A percentile compares a stretch with the other conserved stretches of the same genome.
These are phyloP conservation scores for Semaprochilodus insignis DNA, from an alignment of 2,797 vertebrate genomes.

Conservation along the genomic window DNA sequence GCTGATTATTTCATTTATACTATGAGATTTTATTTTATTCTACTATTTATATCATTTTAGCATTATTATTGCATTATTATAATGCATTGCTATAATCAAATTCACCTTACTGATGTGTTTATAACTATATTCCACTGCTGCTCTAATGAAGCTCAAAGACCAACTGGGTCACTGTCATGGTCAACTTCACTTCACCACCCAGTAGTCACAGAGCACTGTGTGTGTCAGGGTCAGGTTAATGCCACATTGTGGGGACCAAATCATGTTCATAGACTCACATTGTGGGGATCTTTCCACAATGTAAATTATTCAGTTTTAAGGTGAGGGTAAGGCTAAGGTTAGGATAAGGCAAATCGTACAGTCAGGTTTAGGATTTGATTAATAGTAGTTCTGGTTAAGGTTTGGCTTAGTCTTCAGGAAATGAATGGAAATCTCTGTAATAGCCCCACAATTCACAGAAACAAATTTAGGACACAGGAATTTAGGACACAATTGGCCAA, in stretches of 20 bases:
- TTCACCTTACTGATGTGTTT: not conserved
- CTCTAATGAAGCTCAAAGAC: not conserved
- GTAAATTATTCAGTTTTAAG: too few species aligned
- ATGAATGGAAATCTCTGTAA: too few species aligned
- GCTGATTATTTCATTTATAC: too few species aligned
- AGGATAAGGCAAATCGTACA: too few species aligned
- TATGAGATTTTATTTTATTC: not conserved
- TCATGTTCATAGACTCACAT: too few species aligned
- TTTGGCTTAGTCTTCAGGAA: too few species aligned
- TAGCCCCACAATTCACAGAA: too few species aligned
- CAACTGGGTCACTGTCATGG: conserved; percentile 45
- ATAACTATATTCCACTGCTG: not conserved
- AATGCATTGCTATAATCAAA: not conserved
- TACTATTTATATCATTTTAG: not conserved
- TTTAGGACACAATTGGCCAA: conserved; percentile 64
- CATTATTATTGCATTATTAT: not conserved
- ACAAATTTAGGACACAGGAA: not conserved
- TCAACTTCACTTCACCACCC: conserved; percentile 44
- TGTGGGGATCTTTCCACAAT: too few species aligned
- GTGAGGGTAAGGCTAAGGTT: too few species aligned
- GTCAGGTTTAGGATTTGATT: too few species aligned
- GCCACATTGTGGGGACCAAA: too few species aligned
- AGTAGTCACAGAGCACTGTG: conserved; percentile 35
- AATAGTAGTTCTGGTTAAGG: too few species aligned
- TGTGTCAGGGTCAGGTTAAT: not conserved